Percentiles rank a stretch among this genome's conserved stretches.
Evolutionary conservation across 2,797 vertebrate genomes (phyloP).

Genomic region (Nyctalus aviator): DNA sequence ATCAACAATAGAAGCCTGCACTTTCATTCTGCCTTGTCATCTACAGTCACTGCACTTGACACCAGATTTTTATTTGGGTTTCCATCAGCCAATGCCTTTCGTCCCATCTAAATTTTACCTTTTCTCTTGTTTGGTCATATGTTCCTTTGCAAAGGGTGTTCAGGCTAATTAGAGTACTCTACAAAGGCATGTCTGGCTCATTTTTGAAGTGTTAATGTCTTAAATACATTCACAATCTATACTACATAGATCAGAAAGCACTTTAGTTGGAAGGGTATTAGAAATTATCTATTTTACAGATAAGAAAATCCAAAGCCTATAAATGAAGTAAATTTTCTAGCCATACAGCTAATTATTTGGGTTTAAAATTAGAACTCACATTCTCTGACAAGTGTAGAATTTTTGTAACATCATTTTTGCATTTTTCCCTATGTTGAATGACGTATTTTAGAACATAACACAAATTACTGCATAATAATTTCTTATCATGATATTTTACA

Average conservation of each 20-base stretch:
- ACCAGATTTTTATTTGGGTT: not conserved
- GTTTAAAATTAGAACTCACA: not conserved
- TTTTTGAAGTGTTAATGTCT: not conserved
- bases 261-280: not conserved
- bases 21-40: not conserved
- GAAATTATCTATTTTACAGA: not conserved
- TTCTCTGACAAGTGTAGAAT: not conserved
- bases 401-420: not conserved
- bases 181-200: not conserved
- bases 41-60: too few relatives aligned
- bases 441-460: not conserved
- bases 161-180: not conserved
- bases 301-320: not conserved
- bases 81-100: not conserved
- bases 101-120: not conserved
- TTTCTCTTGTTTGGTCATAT: not conserved
- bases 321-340: not conserved
- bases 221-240: not conserved
- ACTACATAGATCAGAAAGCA: not conserved
- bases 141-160: not conserved
- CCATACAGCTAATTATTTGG: not conserved
- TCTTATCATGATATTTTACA: not conserved
- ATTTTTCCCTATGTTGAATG: not conserved
- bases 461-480: not conserved
- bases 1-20: not conserved